Percentiles rank a stretch among this genome's conserved stretches.
These are phyloP conservation scores for Drosophila suzukii DNA, from an alignment of 1,140 invertebrate genomes.

Conservation along the genomic window DNA sequence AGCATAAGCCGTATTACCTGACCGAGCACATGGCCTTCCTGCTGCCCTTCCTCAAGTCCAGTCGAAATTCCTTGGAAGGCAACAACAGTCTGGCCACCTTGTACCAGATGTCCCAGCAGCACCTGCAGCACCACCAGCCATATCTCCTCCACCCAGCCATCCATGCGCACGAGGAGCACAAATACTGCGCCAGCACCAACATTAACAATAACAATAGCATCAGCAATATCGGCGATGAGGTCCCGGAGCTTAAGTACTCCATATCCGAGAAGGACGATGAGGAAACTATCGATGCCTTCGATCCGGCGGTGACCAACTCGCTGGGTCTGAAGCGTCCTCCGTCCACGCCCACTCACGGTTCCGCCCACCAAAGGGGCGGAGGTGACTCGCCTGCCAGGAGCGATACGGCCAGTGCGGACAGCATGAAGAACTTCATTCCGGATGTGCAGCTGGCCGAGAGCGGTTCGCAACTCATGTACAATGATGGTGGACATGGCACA, in stretches of 20 bases:
- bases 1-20: slow-evolving; percentile 84
- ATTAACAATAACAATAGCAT: slow-evolving; percentile 42
- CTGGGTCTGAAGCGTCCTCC: slow-evolving; percentile 42
- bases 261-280: slow-evolving; percentile 78
- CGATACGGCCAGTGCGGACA: slow-evolving; percentile 77
- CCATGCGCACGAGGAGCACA: slow-evolving; percentile 49
- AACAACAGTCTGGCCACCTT: slow-evolving; percentile 63
- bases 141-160: slow-evolving; percentile 30
- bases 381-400: slow-evolving; percentile 58
- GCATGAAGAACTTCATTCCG: slow-evolving; percentile 78
- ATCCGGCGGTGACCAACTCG: slow-evolving; percentile 60
- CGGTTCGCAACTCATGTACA: slow-evolving; percentile 61
- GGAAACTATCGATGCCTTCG: slow-evolving; percentile 78
- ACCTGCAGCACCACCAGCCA: slow-evolving; percentile 32
- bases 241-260: slow-evolving; percentile 69
- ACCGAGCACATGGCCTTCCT: slow-evolving; percentile 84
- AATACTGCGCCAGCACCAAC: slow-evolving; percentile 55
- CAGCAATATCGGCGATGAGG: slow-evolving; percentile 33
- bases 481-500: slow-evolving; percentile 42
- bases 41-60: slow-evolving; percentile 80
- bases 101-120: slow-evolving; percentile 70
- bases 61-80: slow-evolving; percentile 68
- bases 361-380: neutral
- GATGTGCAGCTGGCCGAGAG: slow-evolving; percentile 76
- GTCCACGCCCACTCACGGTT: slow-evolving; percentile 13